Percentiles rank a stretch among this genome's conserved stretches.
Evolutionary conservation across 2,113 vertebrate genomes (phyloP).

Genomic region (Heterotilapia buettikoferi): DNA sequence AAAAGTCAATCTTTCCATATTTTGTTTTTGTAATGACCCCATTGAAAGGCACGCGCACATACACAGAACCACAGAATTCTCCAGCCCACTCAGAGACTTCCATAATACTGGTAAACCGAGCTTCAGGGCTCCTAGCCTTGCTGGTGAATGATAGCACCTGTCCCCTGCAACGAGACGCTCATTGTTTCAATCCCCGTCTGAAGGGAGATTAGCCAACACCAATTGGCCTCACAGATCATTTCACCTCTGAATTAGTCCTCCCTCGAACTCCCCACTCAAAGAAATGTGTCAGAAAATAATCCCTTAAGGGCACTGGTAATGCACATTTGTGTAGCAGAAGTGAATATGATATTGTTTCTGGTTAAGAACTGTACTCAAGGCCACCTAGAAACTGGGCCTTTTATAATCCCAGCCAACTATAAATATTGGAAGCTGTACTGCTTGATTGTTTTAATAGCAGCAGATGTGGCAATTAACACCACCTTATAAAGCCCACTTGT

Average conservation of each 20-base stretch:
- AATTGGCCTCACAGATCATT: conserved; percentile 66
- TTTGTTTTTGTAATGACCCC: conserved; percentile 9
- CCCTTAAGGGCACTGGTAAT: conserved; percentile 64
- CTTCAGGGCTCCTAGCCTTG: conserved; percentile 15
- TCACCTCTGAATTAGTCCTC: conserved; percentile 52
- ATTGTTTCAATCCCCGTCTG: conserved; percentile 65
- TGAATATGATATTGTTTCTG: conserved; percentile 70
- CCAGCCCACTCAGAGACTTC: background rate
- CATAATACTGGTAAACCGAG: conserved; percentile 50
- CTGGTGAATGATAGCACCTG: conserved; percentile 71
- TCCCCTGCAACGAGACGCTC: conserved; percentile 65
- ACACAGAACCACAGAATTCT: background rate
- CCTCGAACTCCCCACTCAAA: conserved; percentile 12
- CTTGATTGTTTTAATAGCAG: conserved; percentile 79
- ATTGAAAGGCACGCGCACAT: background rate
- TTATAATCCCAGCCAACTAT: conserved; percentile 68
- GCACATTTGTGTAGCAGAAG: conserved; percentile 62
- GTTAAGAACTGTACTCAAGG: conserved; percentile 57
- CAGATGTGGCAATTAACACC: conserved; percentile 81
- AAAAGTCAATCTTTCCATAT: conserved; percentile 17
- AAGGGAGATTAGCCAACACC: conserved; percentile 62
- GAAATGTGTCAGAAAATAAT: conserved; percentile 61
- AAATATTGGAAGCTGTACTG: conserved; percentile 69
- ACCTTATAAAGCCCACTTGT: conserved; percentile 72
- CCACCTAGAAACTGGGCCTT: conserved; percentile 66